phyloP scores from a whole-genome alignment of 2,113 vertebrate genomes.

The Orientallactaga bullata region DNA sequence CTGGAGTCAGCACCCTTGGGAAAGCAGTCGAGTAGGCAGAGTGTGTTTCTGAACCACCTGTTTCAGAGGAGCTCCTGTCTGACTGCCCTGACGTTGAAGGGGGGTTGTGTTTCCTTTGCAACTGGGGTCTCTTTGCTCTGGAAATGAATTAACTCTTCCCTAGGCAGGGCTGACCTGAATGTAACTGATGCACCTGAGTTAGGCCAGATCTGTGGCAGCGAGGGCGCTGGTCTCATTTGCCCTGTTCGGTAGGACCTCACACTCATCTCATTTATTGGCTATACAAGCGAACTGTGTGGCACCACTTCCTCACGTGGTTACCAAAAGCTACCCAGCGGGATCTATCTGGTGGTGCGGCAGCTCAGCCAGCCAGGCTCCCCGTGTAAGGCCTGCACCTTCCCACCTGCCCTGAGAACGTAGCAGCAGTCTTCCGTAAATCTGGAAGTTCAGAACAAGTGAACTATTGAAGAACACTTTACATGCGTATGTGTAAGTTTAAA shows the following conservation, averaged over 20 bases:
- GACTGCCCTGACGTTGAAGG: background rate
- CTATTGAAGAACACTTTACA: background rate
- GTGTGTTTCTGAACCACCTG: slow-evolving; percentile 28
- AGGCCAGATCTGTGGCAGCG: background rate
- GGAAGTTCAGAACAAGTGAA: background rate
- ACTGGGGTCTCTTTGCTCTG: background rate
- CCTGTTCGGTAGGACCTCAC: background rate
- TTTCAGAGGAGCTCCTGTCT: background rate
- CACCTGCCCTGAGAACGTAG: background rate
- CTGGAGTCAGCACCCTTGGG: background rate
- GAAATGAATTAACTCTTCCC: background rate
- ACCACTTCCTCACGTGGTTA: background rate
- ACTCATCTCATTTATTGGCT: background rate
- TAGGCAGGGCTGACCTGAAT: background rate
- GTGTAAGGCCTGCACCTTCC: rapidly evolving
- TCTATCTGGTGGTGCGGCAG: background rate
- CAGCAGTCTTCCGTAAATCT: background rate
- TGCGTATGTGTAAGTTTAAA: background rate
- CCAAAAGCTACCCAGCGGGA: background rate
- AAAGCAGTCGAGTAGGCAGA: background rate
- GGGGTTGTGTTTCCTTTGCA: background rate
- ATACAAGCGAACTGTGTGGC: background rate
- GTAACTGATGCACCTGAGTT: background rate
- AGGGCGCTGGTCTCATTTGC: background rate
- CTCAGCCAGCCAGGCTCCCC: background rate